phyloP scores from a whole-genome alignment of 2,113 vertebrate species.

The Hylia prasina region DNA sequence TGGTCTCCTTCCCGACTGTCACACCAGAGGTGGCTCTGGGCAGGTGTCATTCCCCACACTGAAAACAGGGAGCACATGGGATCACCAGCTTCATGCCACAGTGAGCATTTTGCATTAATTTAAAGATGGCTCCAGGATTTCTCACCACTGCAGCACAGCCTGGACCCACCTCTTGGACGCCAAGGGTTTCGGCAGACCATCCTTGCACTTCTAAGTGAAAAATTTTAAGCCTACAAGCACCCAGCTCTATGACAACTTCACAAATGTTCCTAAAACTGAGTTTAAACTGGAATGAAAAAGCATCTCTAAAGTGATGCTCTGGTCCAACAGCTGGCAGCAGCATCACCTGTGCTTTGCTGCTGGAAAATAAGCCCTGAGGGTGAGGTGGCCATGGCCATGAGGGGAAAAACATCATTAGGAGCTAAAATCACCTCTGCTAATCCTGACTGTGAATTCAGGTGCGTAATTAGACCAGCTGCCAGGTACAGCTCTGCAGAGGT shows the following conservation, averaged over 20 bases:
- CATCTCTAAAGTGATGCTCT: neutral
- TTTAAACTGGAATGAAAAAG: neutral
- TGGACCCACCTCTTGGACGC: fast-evolving
- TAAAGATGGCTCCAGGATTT: neutral
- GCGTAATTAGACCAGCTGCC: neutral
- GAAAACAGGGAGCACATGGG: fast-evolving
- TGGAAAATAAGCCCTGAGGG: neutral
- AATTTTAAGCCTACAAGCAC: neutral
- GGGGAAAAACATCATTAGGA: neutral
- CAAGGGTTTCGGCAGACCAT: neutral
- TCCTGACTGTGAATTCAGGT: neutral
- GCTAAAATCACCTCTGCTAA: neutral
- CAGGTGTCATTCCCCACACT: neutral
- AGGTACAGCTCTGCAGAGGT: neutral
- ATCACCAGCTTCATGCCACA: neutral
- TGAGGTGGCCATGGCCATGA: neutral
- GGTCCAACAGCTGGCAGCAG: neutral
- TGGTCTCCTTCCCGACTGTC: neutral
- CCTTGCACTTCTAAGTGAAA: neutral
- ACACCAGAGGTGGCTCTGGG: neutral
- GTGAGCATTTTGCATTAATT: neutral
- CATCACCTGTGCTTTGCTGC: neutral
- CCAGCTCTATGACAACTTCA: neutral
- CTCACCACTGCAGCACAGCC: fast-evolving
- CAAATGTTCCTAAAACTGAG: neutral